Conservation (phyloP, 1,140 invertebrate species). For the Drosophila orosa region DNA sequence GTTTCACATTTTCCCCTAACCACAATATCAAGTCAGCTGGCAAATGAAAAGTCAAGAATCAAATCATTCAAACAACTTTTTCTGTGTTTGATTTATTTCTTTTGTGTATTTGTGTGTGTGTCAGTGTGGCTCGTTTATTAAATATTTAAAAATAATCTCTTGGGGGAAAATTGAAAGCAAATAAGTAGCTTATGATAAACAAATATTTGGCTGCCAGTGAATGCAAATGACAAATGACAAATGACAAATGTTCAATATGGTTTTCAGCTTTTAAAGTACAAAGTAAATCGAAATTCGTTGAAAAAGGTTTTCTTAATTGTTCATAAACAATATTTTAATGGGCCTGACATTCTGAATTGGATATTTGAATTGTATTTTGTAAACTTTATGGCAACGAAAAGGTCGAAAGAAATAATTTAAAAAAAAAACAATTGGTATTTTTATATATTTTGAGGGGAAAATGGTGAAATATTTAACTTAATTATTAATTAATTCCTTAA, state of each 20-base stretch:
- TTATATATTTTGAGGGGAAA: not conserved
- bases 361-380: not conserved
- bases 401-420: not conserved
- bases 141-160: slow-evolving; percentile 48
- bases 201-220: slow-evolving; percentile 20
- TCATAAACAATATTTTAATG: not conserved
- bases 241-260: slow-evolving; percentile 10
- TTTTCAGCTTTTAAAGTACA: not conserved
- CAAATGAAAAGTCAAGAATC: slow-evolving; percentile 35
- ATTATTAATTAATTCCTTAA: too few relatives aligned
- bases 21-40: slow-evolving; percentile 32
- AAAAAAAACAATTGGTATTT: too few relatives aligned
- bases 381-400: not conserved
- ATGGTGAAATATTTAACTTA: too few relatives aligned
- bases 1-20: not conserved
- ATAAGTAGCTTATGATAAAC: slow-evolving; percentile 46
- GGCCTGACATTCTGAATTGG: not conserved
- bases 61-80: slow-evolving; percentile 39
- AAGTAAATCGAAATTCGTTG: not conserved
- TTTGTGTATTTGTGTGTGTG: not conserved
- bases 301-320: not conserved
- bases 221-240: slow-evolving; percentile 19
- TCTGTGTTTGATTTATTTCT: slow-evolving; percentile 12
- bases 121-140: slow-evolving; percentile 20
- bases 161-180: slow-evolving; percentile 39